Conservation (phyloP, 2,113 vertebrate genomes). For the Menidia beryllina region DNA sequence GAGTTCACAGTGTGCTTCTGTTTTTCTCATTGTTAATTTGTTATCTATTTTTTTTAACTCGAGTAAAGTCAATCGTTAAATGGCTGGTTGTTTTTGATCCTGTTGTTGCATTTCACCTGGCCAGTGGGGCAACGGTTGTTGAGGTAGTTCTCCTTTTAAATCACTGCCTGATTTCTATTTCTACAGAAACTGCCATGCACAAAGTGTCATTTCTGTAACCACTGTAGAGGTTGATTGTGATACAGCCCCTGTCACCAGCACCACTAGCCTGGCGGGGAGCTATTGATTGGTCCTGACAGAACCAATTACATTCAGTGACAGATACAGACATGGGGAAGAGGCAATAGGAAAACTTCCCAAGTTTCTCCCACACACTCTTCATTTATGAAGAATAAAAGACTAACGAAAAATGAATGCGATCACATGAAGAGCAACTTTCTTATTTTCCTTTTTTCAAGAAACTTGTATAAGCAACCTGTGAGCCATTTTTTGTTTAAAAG, state of each 20-base stretch:
- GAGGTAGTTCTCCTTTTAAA: constrained; percentile 12
- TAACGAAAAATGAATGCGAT: constrained; percentile 35
- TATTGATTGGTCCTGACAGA: constrained; percentile 81
- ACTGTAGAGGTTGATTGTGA: constrained; percentile 64
- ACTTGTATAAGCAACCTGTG: background rate
- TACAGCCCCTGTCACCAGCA: constrained; percentile 69
- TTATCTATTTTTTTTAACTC: too few species aligned
- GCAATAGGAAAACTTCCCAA: constrained; percentile 25
- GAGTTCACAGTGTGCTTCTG: background rate
- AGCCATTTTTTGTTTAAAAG: background rate
- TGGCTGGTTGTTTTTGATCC: constrained; percentile 5
- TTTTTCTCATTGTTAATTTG: too few species aligned
- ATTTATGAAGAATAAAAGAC: constrained; percentile 46
- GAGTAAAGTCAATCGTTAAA: background rate
- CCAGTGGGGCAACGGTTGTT: constrained; percentile 25
- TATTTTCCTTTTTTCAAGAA: background rate
- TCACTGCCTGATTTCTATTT: constrained; percentile 39
- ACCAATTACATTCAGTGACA: constrained; percentile 80
- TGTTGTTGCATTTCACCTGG: constrained; percentile 25
- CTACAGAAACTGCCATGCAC: constrained; percentile 33
- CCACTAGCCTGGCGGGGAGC: constrained; percentile 63
- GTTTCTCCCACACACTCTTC: constrained; percentile 10
- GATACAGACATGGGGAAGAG: constrained; percentile 72
- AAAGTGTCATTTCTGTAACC: constrained; percentile 55
- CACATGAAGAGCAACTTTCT: background rate